Evolutionary conservation across 2,797 vertebrate genomes (phyloP), one percentile per base, ranked within the genome.

Genomic region (Phaenicophaeus curvirostris): DNA sequence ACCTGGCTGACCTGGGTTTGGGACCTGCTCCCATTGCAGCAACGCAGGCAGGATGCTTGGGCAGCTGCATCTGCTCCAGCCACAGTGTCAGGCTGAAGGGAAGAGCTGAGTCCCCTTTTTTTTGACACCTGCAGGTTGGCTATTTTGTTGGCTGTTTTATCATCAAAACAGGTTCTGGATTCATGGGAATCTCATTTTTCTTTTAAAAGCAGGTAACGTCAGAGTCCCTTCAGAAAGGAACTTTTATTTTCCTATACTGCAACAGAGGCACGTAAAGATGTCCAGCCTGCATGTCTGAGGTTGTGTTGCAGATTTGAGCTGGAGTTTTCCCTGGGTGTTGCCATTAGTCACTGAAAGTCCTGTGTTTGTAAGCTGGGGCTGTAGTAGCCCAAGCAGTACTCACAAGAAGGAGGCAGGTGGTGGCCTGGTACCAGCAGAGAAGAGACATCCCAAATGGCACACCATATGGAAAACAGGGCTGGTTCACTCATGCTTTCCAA

Each of bases 1-100:
- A 0, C 37, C 54, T 31, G 66, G 27, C 39, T 76, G 44, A 25
- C 6, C 20, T 9, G 37, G 25, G 20, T 31, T 37, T 44, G 54
- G 33, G 53, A 79, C n/a, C 6, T 2, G 3, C 31, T 73, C 12
- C 54, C 23, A 27, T 7, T 0, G 0, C 31, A 8, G 25, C 1
- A 0, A 46, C 19, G 14, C 30, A 19, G 31, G 28, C 19, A 54
- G 46, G 19, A 41, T 50, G 31, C 39, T 73, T 31, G 42, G 27
- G 10, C n/a, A n/a, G 30, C 46, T 51, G 9, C 0, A 1, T 24
- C 59, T 61, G 46, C 46, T 44, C 44, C 44, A 44, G 44, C 17
- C 44, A 44, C 44, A 44, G 44, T 18, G 17, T 44, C 44, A 44
- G 44, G 17, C 44, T 44, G 44, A 44, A 44, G 42, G 24, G 5